Evolutionary conservation across 1,140 invertebrate genomes (phyloP), one percentile per base, ranked within the genome.

Genomic region (Megalopta genalis): DNA sequence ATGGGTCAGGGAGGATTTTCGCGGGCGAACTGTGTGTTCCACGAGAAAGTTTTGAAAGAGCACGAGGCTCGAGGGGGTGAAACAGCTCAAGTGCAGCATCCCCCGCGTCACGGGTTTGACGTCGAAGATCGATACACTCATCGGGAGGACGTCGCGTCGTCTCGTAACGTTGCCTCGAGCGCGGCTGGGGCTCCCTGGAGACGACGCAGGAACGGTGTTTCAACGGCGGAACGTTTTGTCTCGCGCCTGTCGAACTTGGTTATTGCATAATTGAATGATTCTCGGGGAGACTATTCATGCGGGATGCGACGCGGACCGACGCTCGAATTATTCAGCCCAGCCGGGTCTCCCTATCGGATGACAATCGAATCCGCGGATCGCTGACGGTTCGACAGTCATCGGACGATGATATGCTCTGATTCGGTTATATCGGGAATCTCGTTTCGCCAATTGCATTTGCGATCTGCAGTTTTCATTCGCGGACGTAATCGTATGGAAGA

Each of bases 251-350:
- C 60, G 21, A 64, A 64, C 42, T 64, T 49, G 8, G 69, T 52
- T 27, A 71, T 42, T 71, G 57, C 54, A 71, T 71, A 71, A 71
- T 60, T 71, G 69, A 71, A 39, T 14, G n/a, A 25, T 71, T 39
- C 57, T 42, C 8, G 23, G 23, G 8, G 16, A 25, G n/a, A 7
- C 37, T 6, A 27, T 60, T 71, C 69, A 42, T 10, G n/a, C 7
- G 18, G 23, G 68, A 42, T 39, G 32, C 32, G 25, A 3, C 14
- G n/a, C 21, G 0, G 49, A 32, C 16, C 12, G 7, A 8, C 32
- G 49, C 7, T 37, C 49, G 49, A 72, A 72, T 72, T 46, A 63
- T 70, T 59, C 68, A 70, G 57, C 54, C 21, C 21, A n/a, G 9
- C 7, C 54, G 8, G 57, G 9, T 39, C 39, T 39, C 39, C 37